Conservation (phyloP, 2,888 invertebrate species). For the Antitype chi region DNA sequence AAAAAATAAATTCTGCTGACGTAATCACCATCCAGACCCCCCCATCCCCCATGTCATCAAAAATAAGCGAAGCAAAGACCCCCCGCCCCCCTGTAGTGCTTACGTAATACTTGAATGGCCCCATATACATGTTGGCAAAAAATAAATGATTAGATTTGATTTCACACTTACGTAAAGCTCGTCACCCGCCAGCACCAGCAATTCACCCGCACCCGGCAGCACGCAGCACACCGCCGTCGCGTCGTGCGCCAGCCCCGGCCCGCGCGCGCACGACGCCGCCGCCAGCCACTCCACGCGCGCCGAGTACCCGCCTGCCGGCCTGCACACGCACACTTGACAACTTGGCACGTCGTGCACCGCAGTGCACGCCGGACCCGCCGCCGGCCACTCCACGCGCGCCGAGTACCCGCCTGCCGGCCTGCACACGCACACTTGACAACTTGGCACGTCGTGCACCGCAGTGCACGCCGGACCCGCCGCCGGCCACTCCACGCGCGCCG, state of each 20-base stretch:
- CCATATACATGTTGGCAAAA: no score
- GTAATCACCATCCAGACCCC: no score
- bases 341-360: not conserved
- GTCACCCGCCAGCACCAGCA: slow-evolving; percentile 67
- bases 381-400: slow-evolving; percentile 50
- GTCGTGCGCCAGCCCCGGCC: slow-evolving; percentile 17
- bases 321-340: slow-evolving; percentile 24
- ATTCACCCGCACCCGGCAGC: slow-evolving; percentile 50
- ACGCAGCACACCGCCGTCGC: slow-evolving; percentile 57
- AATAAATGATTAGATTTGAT: no score
- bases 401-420: slow-evolving; percentile 66
- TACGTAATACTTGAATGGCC: no score
- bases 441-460: slow-evolving; percentile 40
- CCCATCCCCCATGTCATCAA: no score
- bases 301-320: slow-evolving; percentile 60
- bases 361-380: no score
- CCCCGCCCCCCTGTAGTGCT: no score
- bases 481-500: slow-evolving; percentile 55
- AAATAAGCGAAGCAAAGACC: no score
- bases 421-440: slow-evolving; percentile 45
- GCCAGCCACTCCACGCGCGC: slow-evolving; percentile 44
- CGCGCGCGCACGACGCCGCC: slow-evolving; percentile 32
- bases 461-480: slow-evolving; percentile 58
- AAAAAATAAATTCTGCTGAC: no score
- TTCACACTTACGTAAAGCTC: slow-evolving; percentile 64